Evolutionary conservation across 2,888 invertebrate genomes (phyloP), one percentile per base, ranked within the genome.

Genomic region (Tethea ocularis): DNA sequence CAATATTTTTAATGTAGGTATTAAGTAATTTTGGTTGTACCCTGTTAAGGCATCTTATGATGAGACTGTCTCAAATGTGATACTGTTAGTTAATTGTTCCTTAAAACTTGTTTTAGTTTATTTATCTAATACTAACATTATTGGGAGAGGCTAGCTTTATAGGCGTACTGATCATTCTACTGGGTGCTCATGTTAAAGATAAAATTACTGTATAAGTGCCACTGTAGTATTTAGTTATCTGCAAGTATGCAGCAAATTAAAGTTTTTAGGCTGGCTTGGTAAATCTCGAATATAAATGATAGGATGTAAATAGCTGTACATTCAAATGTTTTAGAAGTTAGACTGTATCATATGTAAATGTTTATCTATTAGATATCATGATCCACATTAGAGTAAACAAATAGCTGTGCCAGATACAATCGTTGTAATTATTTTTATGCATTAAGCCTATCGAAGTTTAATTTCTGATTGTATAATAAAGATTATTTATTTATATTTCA

Each of bases 21-120:
- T 8, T 29, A 71, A 67, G 64, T 67, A 72, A 71, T 71, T 77
- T 83, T 75, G 80, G 77, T 84, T 85, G 77, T 82, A 82, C 75
- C 76, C 64, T 46, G 46, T 20, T 46, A 78, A 72, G 81, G 78
- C 79, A 83, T 84, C 80, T 83, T 82, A 71, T 79, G 77, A 80
- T 72, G 83, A 84, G 87, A 87, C 87, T 87, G 87, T 85, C 80
- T 76, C 78, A 74, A 74, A 83, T 87, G 87, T 87, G 87, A 87
- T 87, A 86, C 81, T 80, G 80, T 79, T 83, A 77, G 81, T 79
- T 79, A 73, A 77, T 78, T 77, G 75, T 80, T 78, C 70, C 77
- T 78, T 76, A 68, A 68, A 71, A 69, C 71, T 74, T 66, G 57
- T 69, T 69, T 72, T 72, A 54, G 20, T 54, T 33, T 54, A 33